Evolutionary conservation across 37 sponge, comb jelly and placozoan genomes (phyloP), one percentile per base, ranked within the genome.

Genomic region (Aplysina aerophoba): DNA sequence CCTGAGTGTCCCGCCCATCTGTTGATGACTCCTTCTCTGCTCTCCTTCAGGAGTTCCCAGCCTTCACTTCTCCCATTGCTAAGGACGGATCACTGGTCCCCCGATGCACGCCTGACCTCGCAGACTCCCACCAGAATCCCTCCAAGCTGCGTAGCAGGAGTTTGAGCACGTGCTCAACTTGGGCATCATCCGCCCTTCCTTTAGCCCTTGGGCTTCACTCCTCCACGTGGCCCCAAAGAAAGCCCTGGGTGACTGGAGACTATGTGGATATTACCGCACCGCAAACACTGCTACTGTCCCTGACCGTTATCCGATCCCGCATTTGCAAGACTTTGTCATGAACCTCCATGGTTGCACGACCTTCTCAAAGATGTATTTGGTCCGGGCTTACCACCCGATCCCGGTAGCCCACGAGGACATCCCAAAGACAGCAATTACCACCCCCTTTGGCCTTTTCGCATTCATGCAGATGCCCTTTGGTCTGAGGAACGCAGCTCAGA

Each of bases 261-360:
- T 84, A 19, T 88, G 92, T 85, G 92, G 86, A 11, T 89, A 92
- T 73, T 92, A 88, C 83, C 89, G 84, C 0, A 84, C 93, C 25
- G 64, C 89, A 22, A 92, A 92, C 89, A 38, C 25, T 38, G 22
- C 27, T 21, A 86, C 92, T 19, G 54, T 80, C 16, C 89, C 89
- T 25, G 92, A 91, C 34, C 62, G 88, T 4, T 88, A 91, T 36
- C 92, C 88, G 8, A 67, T 91, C 22, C 88, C 92, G 5, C 92
- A 91, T 56, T 85, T 91, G 17, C 88, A 84, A n/a, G 87, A 90
- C 55, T 90, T 90, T 58, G 33, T 87, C 2, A 35, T 55, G 0
- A 37, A 59, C 25, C 50, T 89, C 0, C 85, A 85, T 80, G 85
- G 89, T 28, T 27, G 81, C 63, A 91, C 84, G 37, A 64, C 85